A percentile compares a stretch with the other conserved stretches of the same genome.
Conservation (phyloP, 2,797 vertebrate species). For the Tapera naevia region DNA sequence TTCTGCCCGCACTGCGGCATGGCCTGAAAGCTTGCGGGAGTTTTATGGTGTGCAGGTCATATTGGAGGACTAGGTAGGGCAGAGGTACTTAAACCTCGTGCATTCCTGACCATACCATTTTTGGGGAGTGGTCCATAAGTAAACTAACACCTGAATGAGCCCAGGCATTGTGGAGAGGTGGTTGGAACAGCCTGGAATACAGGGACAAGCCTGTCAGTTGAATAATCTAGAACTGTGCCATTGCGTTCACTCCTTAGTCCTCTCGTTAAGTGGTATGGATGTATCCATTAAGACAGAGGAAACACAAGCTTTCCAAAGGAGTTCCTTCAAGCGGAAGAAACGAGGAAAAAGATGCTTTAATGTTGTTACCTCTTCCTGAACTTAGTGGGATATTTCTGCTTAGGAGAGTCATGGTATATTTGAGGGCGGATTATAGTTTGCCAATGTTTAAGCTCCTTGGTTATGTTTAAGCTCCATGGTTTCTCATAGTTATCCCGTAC, state of each 20-base stretch:
- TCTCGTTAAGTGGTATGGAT: fast-evolving
- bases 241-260: neutral
- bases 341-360: neutral
- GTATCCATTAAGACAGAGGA: fast-evolving
- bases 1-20: fast-evolving
- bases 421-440: neutral
- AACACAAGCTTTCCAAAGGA: neutral
- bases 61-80: neutral
- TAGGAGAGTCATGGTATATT: neutral
- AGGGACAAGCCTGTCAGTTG: neutral
- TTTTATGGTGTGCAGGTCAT: neutral
- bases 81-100: neutral
- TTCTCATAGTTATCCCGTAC: neutral
- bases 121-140: neutral
- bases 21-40: neutral
- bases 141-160: neutral
- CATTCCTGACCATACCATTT: neutral
- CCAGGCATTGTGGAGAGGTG: neutral
- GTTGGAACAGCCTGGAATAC: neutral
- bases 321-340: neutral
- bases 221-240: fast-evolving
- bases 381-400: neutral
- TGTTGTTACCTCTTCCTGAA: neutral
- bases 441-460: neutral
- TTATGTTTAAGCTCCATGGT: neutral